Evolutionary conservation across 2,888 invertebrate genomes (phyloP).

Genomic region (Ditula angustiorana): DNA sequence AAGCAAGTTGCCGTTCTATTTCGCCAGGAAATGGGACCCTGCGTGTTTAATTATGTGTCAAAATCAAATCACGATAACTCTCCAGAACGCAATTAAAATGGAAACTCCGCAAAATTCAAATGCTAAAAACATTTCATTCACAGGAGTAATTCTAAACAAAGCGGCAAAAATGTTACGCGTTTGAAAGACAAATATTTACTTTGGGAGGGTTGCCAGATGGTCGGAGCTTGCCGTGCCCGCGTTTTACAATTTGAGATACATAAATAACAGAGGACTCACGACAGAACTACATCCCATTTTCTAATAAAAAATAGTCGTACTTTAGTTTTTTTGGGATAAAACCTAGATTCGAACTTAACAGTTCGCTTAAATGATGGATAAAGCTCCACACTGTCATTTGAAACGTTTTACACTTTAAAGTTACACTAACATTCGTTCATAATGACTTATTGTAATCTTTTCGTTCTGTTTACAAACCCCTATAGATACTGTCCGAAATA

Average conservation of each 20-base stretch:
- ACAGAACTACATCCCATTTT: background rate
- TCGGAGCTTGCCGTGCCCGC: conserved; percentile 2
- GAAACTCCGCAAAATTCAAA: conserved; percentile 19
- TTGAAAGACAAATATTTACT: conserved; percentile 39
- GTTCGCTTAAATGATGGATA: no score
- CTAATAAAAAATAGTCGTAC: no score
- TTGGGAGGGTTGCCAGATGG: conserved; percentile 34
- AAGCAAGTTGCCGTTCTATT: background rate
- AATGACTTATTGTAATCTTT: no score
- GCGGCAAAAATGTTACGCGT: conserved; percentile 31
- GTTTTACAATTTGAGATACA: conserved; percentile 24
- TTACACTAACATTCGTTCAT: no score
- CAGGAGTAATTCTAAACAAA: conserved; percentile 35
- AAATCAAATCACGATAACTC: conserved; percentile 28
- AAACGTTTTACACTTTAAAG: no score
- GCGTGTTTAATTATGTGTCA: conserved; percentile 10
- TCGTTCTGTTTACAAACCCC: no score
- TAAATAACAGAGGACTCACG: conserved; percentile 11
- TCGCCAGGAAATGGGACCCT: background rate
- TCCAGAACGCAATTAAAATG: conserved; percentile 30
- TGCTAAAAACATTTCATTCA: conserved; percentile 29
- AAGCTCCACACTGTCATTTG: no score
- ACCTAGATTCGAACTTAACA: no score
- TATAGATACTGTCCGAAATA: no score
- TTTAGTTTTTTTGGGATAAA: no score